A percentile compares a stretch with the other conserved stretches of the same genome.
Conservation (phyloP, 2,113 vertebrate species). For the Cynocephalus volans region DNA sequence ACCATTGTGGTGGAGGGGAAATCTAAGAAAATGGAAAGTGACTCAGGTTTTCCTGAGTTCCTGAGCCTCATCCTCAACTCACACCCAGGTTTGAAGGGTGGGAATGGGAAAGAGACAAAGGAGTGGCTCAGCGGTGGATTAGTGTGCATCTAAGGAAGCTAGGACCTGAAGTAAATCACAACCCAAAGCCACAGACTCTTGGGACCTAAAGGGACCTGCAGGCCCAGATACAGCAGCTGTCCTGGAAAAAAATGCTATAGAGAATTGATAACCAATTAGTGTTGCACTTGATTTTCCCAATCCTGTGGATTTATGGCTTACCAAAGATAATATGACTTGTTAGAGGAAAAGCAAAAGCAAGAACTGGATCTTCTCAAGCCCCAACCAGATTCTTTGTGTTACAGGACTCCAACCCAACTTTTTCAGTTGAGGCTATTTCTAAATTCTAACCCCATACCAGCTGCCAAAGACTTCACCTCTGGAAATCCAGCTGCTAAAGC, state of each 20-base stretch:
- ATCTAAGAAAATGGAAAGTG: not conserved
- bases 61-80: not conserved
- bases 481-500: not conserved
- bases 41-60: not conserved
- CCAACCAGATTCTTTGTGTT: not conserved
- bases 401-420: not conserved
- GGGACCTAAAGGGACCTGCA: not conserved
- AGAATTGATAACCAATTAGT: not conserved
- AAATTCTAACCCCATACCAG: not conserved
- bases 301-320: not conserved
- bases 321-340: not conserved
- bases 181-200: not conserved
- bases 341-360: not conserved
- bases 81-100: not conserved
- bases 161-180: not conserved
- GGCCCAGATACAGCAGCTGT: not conserved
- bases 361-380: not conserved
- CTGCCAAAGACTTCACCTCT: constrained; percentile 28
- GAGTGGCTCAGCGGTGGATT: not conserved
- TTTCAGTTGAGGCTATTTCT: not conserved
- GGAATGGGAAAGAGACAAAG: not conserved
- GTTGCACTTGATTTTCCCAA: not conserved
- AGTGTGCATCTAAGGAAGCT: not conserved
- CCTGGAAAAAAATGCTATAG: not conserved
- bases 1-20: not conserved